These are phyloP conservation scores for Lates japonicus DNA, from an alignment of 2,797 vertebrate species.

Conservation along the genomic window DNA sequence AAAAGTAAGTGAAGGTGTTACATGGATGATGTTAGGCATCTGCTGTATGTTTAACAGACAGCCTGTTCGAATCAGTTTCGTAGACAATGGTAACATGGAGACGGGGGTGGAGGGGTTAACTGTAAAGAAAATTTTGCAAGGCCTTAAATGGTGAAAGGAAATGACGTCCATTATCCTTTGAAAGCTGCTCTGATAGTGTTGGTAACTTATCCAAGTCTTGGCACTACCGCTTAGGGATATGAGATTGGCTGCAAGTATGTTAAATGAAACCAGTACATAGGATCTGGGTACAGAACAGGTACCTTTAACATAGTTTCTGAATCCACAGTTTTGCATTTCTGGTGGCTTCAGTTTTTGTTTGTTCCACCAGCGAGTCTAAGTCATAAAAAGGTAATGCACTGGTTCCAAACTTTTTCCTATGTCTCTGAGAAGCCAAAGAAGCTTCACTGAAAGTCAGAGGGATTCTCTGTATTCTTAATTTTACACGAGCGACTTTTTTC, in stretches of 20 bases:
- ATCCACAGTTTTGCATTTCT: background rate
- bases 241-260: background rate
- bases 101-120: no score
- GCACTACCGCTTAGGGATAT: background rate
- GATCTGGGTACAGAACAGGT: background rate
- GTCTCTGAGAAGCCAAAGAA: no score
- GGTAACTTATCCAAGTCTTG: slow-evolving; percentile 13
- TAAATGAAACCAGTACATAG: background rate
- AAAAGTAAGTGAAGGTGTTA: no score
- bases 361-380: no score
- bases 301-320: background rate
- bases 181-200: slow-evolving; percentile 15
- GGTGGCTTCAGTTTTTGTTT: background rate
- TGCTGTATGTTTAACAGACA: no score
- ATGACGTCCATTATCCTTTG: background rate
- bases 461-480: no score
- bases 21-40: no score
- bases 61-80: no score
- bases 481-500: no score
- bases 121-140: background rate
- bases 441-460: no score
- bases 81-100: no score
- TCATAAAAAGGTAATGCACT: background rate
- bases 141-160: background rate
- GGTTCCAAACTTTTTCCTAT: no score